These are phyloP conservation scores for Poeciliopsis infans DNA, from an alignment of 2,797 vertebrate species.

Conservation along the genomic window DNA sequence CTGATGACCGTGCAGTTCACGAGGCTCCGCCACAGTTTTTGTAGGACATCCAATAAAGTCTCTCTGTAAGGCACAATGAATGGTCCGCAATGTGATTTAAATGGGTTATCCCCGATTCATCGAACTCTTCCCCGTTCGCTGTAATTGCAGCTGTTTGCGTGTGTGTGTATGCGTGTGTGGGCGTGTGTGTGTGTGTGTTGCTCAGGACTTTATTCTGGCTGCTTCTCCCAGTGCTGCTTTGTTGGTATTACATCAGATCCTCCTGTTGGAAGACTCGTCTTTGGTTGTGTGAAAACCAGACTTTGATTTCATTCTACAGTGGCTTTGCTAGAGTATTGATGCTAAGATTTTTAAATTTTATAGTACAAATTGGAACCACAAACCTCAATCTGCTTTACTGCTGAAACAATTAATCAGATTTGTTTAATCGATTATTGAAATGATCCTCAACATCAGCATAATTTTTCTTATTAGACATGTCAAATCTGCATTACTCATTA, in stretches of 20 bases:
- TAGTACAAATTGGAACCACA: not conserved
- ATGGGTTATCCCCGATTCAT: constrained; percentile 50
- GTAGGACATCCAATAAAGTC: constrained; percentile 53
- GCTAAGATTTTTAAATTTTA: not conserved
- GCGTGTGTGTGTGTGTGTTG: constrained; percentile 51
- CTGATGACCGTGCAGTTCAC: constrained; percentile 65
- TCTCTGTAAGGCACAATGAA: constrained; percentile 58
- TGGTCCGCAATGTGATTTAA: constrained; percentile 62
- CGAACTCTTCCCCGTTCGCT: constrained; percentile 62
- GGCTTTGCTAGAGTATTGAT: not conserved
- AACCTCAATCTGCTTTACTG: not conserved
- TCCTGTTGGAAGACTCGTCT: not conserved
- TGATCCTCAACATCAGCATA: not conserved
- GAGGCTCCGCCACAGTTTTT: constrained; percentile 42
- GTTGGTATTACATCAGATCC: constrained; percentile 34
- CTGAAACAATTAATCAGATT: not conserved
- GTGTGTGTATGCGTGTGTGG: constrained; percentile 38
- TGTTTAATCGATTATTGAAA: not conserved
- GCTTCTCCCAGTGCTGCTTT: constrained; percentile 19
- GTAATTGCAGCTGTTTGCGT: constrained; percentile 60
- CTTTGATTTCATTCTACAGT: not conserved
- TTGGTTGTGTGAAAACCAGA: not conserved
- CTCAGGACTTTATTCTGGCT: constrained; percentile 35
- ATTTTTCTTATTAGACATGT: not conserved
- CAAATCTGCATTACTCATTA: not conserved